Evolutionary conservation across 2,797 vertebrate species (phyloP), one percentile per base, ranked within the genome.

Genomic region (Spinus pinus): DNA sequence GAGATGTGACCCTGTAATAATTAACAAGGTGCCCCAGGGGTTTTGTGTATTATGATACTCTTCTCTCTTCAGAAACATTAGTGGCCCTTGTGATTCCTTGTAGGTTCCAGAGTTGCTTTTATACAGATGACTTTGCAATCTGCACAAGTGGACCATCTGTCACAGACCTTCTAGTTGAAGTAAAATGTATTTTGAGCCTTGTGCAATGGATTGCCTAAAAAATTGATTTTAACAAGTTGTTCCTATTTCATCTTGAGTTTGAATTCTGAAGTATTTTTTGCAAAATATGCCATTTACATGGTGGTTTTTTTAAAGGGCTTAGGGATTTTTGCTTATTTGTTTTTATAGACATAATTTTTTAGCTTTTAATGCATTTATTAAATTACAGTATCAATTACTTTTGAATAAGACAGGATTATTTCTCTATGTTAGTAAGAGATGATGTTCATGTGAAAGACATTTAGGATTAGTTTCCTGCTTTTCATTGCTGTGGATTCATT

Each of bases 141-240:
- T 88, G 39, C 42, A 11, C 81, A 79, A 93, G 65, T 47, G 49
- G 77, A 41, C 92, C 82, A 95, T 93, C 94, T 97, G 94, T 83
- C 86, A 93, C 93, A 87, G 81, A 86, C 50, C 79, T 91, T 92
- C 47, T 50, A 16, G 42, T 6, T 88, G 72, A 93, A 96, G 41
- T 85, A 78, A 81, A 88, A 46, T 31, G 25, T 51, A 19, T 86
- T 93, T 86, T 83, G 33, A 91, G 72, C 65, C 46, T 83, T 75
- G 41, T 54, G 31, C 54, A 82, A 91, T 0, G 77, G 75, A 66
- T 86, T 80, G 33, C 22, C 25, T 64, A 42, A 93, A 88, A 95
- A 81, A 41, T 35, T 30, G 42, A 70, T 82, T 83, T 83, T 90
- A 87, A 42, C 12, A 25, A 47, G 37, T 20, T 64, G 11, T 33